Base-by-base conservation (phyloP, 2,888 invertebrate genomes). In the Fragum fragum region DNA sequence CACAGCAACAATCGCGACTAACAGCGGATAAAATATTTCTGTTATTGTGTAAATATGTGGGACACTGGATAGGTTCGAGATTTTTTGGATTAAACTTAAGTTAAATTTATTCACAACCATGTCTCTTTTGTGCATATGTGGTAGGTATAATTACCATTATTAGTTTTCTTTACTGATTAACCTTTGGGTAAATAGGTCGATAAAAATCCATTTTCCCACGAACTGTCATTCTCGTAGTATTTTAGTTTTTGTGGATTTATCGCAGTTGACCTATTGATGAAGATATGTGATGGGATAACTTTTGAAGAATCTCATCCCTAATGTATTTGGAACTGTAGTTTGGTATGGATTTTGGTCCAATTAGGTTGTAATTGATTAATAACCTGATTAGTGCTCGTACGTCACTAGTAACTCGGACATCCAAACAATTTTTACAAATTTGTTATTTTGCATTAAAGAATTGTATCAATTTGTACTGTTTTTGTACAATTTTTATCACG, bases 51-150 rank as follows among this genome's bases (percentile, higher is more conserved):
- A 69, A 73, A 29, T 36, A 77, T 75, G 80, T 66, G 73, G 80
- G 78, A 76, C 57, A 57, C 63, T 52, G 73, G 70, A 73, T 75
- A 63, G 52, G 39, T 28, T 21, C 63, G 16, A n/a, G 32, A 59
- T 73, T 47, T 76, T 53, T 69, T 59, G 76, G 79, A 78, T 70
- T 78, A 73, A 68, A 21, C 47, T 26, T 72, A 55, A 73, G 74
- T 68, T 42, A 53, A 42, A 57, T 52, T 39, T 23, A 29, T 21
- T 23, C 21, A 21, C 11, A 28, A 91, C 72, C 76, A 91, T 91
- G 91, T 91, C 91, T 57, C 81, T 91, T 74, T 79, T 91, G 68
- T 91, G 91, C 85, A 88, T 91, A 69, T 90, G 90, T 81, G 91
- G 91, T 91, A 81, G 86, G 91, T 90, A 53, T 57, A 21, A 36